Evolutionary conservation across 2,797 vertebrate species (phyloP), one percentile per base, ranked within the genome.

Genomic region (Loris lydekkerianus): DNA sequence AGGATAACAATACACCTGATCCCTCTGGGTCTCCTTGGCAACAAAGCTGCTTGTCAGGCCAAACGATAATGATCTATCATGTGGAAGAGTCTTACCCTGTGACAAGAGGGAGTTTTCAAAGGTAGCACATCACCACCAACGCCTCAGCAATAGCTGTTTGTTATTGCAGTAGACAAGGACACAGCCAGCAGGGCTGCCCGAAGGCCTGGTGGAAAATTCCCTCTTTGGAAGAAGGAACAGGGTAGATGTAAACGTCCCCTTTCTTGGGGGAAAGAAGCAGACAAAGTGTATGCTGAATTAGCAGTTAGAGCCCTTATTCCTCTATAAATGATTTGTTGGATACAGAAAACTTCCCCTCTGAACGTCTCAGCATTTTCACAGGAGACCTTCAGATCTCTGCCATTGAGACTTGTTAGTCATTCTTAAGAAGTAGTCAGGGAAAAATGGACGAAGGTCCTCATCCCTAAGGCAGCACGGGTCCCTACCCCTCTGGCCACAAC

Each of bases 91-190:
- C 46, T n/a, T 82, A 86, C 91, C 95, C 73, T 0, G 0, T 92
- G 94, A 88, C 90, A 21, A 84, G 82, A 65, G 91, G 23, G 31
- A 95, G 90, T 89, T 98, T 97, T 94, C 88, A 89, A 29, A 73
- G n/a, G 27, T 67, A 95, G 56, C 18, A 53, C 25, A 27, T 92
- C 97, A 97, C 86, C 73, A 93, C 56, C 46, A 13, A 1, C 29
- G 27, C 90, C 97, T 95, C 91, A 72, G 95, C 97, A 97, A 96
- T 92, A 93, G 29, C 5, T 87, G 29, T 92, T 89, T 97, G 95
- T 94, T 97, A 53, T 94, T 89, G 85, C 13, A 27, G 80, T 61
- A 67, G 49, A 83, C 46, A 86, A 63, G 67, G 93, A 95, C 8
- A 43, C 72, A 89, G 10, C 58, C 7, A 2, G 2, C 0, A 0